Percentiles rank a stretch among this genome's conserved stretches.
Conservation (phyloP, 2,113 vertebrate genomes). For the Anarhynchus alexandrinus region DNA sequence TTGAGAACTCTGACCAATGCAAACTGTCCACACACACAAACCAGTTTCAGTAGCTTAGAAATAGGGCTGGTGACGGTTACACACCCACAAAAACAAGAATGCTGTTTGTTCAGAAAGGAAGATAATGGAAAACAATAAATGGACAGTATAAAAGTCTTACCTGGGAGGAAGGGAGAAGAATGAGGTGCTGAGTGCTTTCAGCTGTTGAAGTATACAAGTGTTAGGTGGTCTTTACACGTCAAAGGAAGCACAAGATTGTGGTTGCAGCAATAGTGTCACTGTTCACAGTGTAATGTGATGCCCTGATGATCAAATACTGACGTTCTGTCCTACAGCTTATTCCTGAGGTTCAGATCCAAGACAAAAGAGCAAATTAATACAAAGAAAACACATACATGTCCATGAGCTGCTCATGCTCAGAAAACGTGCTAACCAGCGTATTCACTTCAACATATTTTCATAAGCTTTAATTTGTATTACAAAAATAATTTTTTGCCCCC, state of each 20-base stretch:
- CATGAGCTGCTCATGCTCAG: not conserved
- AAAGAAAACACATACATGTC: not conserved
- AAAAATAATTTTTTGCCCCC: not conserved
- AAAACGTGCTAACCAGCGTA: not conserved
- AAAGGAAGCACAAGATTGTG: not conserved
- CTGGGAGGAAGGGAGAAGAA: not conserved
- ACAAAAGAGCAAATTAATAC: not conserved
- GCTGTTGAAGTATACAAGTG: not conserved
- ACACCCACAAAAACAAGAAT: not conserved
- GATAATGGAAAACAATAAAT: not conserved
- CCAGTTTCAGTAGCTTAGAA: not conserved
- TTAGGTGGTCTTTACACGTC: fast-evolving
- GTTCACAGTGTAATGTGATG: not conserved
- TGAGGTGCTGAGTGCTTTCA: not conserved
- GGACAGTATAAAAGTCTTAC: not conserved
- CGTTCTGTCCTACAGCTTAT: not conserved
- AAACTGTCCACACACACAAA: not conserved
- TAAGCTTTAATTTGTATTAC: not conserved
- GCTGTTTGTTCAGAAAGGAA: not conserved
- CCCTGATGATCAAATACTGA: not conserved
- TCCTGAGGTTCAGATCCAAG: not conserved
- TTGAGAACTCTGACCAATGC: not conserved
- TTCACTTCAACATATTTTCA: not conserved
- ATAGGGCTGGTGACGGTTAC: not conserved
- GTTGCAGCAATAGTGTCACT: not conserved